Base-by-base conservation (phyloP, 2,888 invertebrate genomes). In the Chesias legatella region DNA sequence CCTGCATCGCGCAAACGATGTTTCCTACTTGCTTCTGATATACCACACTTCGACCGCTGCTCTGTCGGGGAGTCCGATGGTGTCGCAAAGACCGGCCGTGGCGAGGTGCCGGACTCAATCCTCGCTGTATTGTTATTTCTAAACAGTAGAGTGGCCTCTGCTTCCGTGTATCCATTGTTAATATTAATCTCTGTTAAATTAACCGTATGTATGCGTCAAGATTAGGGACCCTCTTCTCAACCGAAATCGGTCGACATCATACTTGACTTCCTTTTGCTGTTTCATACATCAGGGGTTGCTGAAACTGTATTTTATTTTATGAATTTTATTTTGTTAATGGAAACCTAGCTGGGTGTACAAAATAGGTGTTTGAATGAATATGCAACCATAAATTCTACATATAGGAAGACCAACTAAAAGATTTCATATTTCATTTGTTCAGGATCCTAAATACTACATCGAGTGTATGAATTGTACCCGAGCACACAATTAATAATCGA, bases 121-220 rank as follows among this genome's bases (percentile, higher is more conserved):
- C 81, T 79, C 84, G 83, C 83, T 63, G 52, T 71, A 67, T 67
- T 67, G 73, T 71, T 70, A 60, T 62, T 73, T 70, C 58, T 59
- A 58, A 58, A 58, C 60, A 52, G 84, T 84, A 83, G 83, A 84
- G 83, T 26, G 83, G 86, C 73, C 77, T 81, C 85, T 86, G 85
- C 86, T 85, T 88, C 48, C 85, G 86, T 86, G 79, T 85, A 86
- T 85, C 74, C 70, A 62, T 84, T 85, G 86, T 86, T 88, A 80
- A 88, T 83, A 70, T 88, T 86, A 84, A 82, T 77, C 72, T 79
- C 73, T 58, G 75, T 86, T 82, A 86, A 86, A 73, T 85, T 86
- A 86, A 88, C 86, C 81, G 82, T 84, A 86, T 88, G 86, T 88
- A 88, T 88, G 86, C 86, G 86, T 85, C 77, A 86, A 86, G 86